A percentile compares a stretch with the other conserved stretches of the same genome.
phyloP scores from a whole-genome alignment of 92 coral and sea anemone species.

The Nematostella vectensis region DNA sequence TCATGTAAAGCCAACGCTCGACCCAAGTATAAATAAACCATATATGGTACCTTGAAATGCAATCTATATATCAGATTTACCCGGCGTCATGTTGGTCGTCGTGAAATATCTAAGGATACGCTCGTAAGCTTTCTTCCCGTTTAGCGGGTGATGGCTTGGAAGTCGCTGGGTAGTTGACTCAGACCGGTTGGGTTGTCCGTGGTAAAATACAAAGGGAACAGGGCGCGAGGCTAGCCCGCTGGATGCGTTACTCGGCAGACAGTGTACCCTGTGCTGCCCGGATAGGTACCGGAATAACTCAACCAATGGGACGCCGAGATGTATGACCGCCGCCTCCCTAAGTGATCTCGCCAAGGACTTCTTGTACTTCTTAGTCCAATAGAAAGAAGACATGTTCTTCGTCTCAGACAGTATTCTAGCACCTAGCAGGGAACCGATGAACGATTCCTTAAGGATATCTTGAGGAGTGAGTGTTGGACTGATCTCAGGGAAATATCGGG shows the following conservation, averaged over 20 bases:
- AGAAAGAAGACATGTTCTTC: constrained; percentile 12
- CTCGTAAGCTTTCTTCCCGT: constrained; percentile 62
- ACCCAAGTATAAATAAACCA: no score
- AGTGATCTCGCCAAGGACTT: constrained; percentile 24
- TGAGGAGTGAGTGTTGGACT: constrained; percentile 18
- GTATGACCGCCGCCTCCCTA: constrained; percentile 24
- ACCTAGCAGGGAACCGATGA: constrained; percentile 11
- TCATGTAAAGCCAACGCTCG: no score
- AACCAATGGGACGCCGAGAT: constrained; percentile 53
- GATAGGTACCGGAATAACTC: constrained; percentile 52
- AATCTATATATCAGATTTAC: constrained; percentile 16
- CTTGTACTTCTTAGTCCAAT: constrained; percentile 41
- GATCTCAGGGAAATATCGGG: constrained; percentile 23
- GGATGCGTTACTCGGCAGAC: constrained; percentile 78
- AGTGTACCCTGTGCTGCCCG: constrained; percentile 57
- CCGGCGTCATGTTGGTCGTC: constrained; percentile 60
- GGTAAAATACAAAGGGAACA: constrained; percentile 48
- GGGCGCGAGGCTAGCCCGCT: constrained; percentile 88
- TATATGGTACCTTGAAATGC: neutral
- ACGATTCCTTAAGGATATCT: constrained; percentile 32
- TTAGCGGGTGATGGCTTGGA: constrained; percentile 56
- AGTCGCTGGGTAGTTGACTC: constrained; percentile 58
- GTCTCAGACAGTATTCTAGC: neutral
- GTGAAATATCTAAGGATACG: constrained; percentile 63
- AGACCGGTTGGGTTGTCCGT: constrained; percentile 49